Base-by-base conservation (phyloP, 2,113 vertebrate genomes). In the Sisor rabdophorus region DNA sequence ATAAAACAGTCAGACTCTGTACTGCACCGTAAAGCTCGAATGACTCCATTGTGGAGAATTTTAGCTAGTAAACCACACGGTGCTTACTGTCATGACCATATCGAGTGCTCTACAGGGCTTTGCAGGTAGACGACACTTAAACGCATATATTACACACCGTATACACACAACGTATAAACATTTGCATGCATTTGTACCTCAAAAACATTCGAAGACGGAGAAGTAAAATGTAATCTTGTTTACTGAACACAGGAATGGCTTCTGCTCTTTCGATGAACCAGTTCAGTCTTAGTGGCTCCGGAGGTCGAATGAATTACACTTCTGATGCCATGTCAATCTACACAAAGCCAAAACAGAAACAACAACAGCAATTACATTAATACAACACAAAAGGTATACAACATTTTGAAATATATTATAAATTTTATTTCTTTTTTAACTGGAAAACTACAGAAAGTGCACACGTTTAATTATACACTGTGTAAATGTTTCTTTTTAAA, bases 1-100 rank as follows among this genome's bases (percentile, higher is more conserved):
- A 67, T 74, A 17, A 52, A 71, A 47, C 56, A 53, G 48, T 74
- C 63, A 53, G 56, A 73, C 26, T 22, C 24, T 44, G 19, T 40
- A 58, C 53, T 75, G 28, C 64, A 75, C 30, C 81, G 81, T 4
- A 74, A 69, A 17, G 47, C 63, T 54, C 71, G 78, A 12, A 80
- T 83, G 81, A 74, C 81, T 11, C 78, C 81, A 17, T 36, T 83
- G 44, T 83, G 81, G 81, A 76, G 81, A 72, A 83, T 75, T 13
- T 65, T 80, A 50, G 74, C 74, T 6, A 75, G 71, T 58, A 83
- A 83, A 78, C 81, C 81, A 54, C 73, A 73, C 12, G 81, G 81
- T 40, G 81, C 81, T 8, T 80, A 83, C 20, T 83, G 78, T 48
- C 63, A 77, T 2, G 70, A 80, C 40, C 75, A 77, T 52, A 58